These are phyloP conservation scores for Anabas testudineus DNA, from an alignment of 2,797 vertebrate species.

Conservation along the genomic window DNA sequence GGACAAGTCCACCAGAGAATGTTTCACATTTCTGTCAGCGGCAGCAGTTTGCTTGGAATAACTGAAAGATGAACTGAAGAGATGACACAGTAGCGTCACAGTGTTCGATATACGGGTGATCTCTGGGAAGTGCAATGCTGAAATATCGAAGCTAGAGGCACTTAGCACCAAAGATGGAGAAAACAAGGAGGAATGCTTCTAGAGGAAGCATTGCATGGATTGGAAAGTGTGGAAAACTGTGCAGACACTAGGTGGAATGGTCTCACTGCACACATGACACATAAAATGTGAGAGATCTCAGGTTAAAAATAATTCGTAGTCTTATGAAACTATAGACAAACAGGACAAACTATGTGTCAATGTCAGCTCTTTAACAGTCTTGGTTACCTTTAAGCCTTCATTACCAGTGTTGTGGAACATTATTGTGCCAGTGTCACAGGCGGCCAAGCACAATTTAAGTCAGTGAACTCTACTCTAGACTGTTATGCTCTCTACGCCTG, in stretches of 20 bases:
- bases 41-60: slow-evolving; percentile 21
- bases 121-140: slow-evolving; percentile 35
- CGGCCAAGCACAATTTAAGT: slow-evolving; percentile 1
- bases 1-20: not conserved
- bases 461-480: slow-evolving; percentile 8
- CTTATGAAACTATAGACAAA: slow-evolving; percentile 5
- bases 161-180: slow-evolving; percentile 45
- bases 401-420: slow-evolving; percentile 21
- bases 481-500: slow-evolving; percentile 9
- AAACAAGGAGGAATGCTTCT: too few relatives aligned
- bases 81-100: not conserved
- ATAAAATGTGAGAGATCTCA: slow-evolving; percentile 12
- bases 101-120: slow-evolving; percentile 16
- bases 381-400: slow-evolving; percentile 28
- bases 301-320: slow-evolving; percentile 15
- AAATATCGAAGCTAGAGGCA: slow-evolving; percentile 22
- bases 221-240: slow-evolving; percentile 8
- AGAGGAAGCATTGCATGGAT: not conserved
- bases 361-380: not conserved
- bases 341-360: slow-evolving; percentile 8
- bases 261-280: not conserved
- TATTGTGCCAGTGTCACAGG: slow-evolving; percentile 12
- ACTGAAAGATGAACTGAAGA: slow-evolving; percentile 4
- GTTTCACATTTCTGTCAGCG: slow-evolving; percentile 29
- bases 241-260: slow-evolving; percentile 13